A percentile compares a stretch with the other conserved stretches of the same genome.
Evolutionary conservation across 2,113 vertebrate genomes (phyloP).

Genomic region (Xiphophorus hellerii): DNA sequence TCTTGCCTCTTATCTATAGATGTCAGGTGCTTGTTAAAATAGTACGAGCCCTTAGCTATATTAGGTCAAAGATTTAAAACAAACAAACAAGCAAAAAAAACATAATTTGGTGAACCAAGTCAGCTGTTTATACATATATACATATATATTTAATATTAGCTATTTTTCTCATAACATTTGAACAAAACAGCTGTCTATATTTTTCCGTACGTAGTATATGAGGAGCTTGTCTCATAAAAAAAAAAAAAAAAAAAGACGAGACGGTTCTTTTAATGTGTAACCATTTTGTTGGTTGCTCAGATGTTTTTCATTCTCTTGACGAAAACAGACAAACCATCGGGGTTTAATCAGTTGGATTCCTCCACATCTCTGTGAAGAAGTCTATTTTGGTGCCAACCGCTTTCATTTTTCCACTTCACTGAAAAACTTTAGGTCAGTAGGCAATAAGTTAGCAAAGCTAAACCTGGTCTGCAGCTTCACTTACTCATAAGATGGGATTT

Average conservation of each 20-base stretch:
- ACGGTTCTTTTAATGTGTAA: constrained; percentile 1
- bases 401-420: constrained; percentile 38
- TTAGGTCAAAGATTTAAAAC: not conserved
- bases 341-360: constrained; percentile 26
- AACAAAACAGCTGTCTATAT: constrained; percentile 51
- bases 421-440: constrained; percentile 50
- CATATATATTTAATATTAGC: constrained; percentile 43
- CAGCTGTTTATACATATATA: constrained; percentile 40
- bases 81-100: constrained; percentile 4
- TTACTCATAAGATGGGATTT: constrained; percentile 34
- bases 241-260: constrained; percentile 9
- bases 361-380: constrained; percentile 75
- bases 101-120: constrained; percentile 23
- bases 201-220: constrained; percentile 48
- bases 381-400: constrained; percentile 83
- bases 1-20: constrained; percentile 55
- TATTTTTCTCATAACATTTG: constrained; percentile 46
- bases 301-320: constrained; percentile 15
- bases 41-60: constrained; percentile 25
- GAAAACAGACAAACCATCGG: constrained; percentile 8
- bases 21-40: constrained; percentile 69
- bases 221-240: constrained; percentile 20
- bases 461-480: not conserved
- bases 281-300: constrained; percentile 25
- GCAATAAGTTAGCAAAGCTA: constrained; percentile 75